Conservation (phyloP, 2,888 invertebrate genomes). For the Deroplatys truncata region DNA sequence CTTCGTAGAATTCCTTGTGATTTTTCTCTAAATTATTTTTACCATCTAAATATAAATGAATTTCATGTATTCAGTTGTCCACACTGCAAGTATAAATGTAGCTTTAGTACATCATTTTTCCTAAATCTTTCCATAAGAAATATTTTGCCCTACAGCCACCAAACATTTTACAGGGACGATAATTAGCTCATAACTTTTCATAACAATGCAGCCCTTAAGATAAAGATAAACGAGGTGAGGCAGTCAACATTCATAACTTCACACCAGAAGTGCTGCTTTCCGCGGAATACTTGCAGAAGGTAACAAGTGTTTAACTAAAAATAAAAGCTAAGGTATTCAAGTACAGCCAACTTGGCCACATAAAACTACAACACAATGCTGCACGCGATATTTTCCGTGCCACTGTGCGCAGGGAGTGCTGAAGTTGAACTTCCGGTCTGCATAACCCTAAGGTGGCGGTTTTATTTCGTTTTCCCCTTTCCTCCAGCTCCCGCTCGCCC, state of each 20-base stretch:
- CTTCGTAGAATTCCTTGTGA: no score
- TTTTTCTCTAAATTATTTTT: no score
- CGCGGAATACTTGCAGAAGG: background rate
- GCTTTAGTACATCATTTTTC: no score
- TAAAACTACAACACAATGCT: background rate
- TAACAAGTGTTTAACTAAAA: background rate
- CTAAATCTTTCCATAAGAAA: no score
- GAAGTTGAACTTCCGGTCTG: background rate
- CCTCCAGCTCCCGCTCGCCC: background rate
- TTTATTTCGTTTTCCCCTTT: background rate
- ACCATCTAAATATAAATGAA: no score
- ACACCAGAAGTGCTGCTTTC: no score
- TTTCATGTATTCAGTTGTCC: no score
- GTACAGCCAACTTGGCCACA: background rate
- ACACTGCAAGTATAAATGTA: no score
- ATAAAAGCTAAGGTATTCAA: background rate
- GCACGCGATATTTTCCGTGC: background rate
- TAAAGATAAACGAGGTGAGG: no score
- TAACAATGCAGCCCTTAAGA: background rate
- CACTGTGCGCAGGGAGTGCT: background rate
- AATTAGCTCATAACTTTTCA: background rate
- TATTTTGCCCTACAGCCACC: no score
- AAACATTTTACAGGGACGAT: background rate
- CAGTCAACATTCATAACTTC: background rate
- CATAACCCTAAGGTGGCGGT: background rate